Percentiles rank a stretch among this genome's conserved stretches.
These are phyloP conservation scores for Tiliacea aurago DNA, from an alignment of 2,888 invertebrate species.

Conservation along the genomic window DNA sequence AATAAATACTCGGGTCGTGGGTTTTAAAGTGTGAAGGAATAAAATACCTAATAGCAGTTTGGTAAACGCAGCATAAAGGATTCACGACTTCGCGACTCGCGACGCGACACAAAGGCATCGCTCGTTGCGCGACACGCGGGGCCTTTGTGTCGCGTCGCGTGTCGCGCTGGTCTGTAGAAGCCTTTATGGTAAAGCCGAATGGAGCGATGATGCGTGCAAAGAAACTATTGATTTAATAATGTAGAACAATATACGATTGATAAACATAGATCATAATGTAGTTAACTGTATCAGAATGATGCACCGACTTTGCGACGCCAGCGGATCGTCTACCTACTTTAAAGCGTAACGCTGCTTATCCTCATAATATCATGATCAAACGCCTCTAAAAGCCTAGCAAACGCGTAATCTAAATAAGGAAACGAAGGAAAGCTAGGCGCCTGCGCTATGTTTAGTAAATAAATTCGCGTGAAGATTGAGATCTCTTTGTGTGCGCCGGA, in stretches of 20 bases:
- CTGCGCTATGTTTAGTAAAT: conserved; percentile 51
- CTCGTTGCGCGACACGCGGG: too few species aligned
- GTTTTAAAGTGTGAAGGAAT: background rate
- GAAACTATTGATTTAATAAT: too few species aligned
- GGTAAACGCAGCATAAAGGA: too few species aligned
- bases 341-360: background rate
- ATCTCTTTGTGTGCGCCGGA: conserved; percentile 60
- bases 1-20: background rate
- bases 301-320: background rate
- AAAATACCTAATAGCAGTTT: background rate
- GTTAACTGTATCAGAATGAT: conserved; percentile 3
- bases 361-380: background rate
- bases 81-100: too few species aligned
- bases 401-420: conserved; percentile 19
- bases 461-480: conserved; percentile 51
- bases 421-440: conserved; percentile 13
- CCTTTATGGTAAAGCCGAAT: too few species aligned
- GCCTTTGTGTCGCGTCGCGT: too few species aligned
- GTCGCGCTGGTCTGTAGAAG: too few species aligned
- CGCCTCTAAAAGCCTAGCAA: background rate
- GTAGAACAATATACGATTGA: too few species aligned
- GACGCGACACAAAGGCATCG: too few species aligned
- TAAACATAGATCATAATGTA: background rate
- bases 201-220: too few species aligned
- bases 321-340: background rate